These are phyloP conservation scores for Caenorhabditis afra DNA, from an alignment of 2,888 invertebrate species.

Conservation along the genomic window DNA sequence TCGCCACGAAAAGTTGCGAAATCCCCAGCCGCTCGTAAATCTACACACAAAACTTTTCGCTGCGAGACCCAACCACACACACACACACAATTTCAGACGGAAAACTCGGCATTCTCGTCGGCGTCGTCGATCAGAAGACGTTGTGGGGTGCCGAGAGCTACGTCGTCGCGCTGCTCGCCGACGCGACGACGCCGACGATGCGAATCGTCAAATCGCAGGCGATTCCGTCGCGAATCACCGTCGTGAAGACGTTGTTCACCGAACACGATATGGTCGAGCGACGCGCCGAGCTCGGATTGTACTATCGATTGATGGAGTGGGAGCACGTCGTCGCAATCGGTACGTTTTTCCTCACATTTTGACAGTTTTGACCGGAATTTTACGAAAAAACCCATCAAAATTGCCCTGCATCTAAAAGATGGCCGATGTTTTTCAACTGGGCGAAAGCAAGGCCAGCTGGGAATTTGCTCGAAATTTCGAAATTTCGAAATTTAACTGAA, in stretches of 20 bases:
- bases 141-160: slow-evolving; percentile 28
- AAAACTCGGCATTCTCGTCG: slow-evolving; percentile 30
- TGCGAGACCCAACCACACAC: no score
- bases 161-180: slow-evolving; percentile 14
- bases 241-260: slow-evolving; percentile 39
- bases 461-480: no score
- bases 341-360: no score
- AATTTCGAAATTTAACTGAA: no score
- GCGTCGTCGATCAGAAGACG: slow-evolving; percentile 11
- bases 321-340: slow-evolving; percentile 29
- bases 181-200: not conserved
- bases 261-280: slow-evolving; percentile 26
- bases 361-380: no score
- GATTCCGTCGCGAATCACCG: slow-evolving; percentile 16
- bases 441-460: no score
- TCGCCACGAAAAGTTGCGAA: no score
- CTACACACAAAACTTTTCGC: no score
- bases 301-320: slow-evolving; percentile 25
- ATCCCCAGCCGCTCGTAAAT: no score
- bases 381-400: no score
- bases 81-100: slow-evolving; percentile 25
- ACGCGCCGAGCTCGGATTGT: slow-evolving; percentile 11
- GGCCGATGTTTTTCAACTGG: no score
- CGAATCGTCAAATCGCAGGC: not conserved
- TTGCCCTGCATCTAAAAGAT: no score